phyloP scores from a whole-genome alignment of 2,113 vertebrate species.

The Pseudorhombus dupliciocellatus region DNA sequence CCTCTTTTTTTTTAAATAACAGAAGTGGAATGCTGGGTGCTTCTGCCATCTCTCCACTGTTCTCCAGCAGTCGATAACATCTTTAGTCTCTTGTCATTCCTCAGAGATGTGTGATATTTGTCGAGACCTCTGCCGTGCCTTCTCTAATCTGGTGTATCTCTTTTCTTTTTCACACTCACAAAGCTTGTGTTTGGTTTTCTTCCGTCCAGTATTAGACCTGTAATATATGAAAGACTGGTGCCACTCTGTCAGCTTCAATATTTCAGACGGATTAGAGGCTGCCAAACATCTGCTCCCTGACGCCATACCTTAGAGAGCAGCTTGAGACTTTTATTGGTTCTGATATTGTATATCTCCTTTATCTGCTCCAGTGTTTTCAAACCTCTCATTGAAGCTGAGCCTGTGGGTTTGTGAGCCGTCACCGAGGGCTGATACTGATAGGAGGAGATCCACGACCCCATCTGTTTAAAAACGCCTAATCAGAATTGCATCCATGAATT shows the following conservation, averaged over 20 bases:
- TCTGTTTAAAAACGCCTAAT: conserved; percentile 44
- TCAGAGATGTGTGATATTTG: conserved; percentile 4
- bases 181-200: background rate
- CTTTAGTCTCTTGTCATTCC: background rate
- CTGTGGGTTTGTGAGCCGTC: conserved; percentile 17
- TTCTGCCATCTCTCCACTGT: conserved; percentile 2
- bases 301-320: background rate
- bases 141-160: background rate
- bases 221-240: conserved; percentile 6
- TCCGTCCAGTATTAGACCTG: conserved; percentile 1
- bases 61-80: background rate
- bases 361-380: conserved; percentile 13
- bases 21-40: background rate
- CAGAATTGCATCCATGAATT: conserved; percentile 63
- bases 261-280: background rate
- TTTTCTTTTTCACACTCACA: background rate
- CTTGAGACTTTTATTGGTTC: conserved; percentile 9
- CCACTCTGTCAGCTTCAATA: background rate
- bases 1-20: conserved; percentile 10
- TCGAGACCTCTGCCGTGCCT: background rate
- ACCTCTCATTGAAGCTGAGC: conserved; percentile 24
- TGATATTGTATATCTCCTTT: conserved; percentile 21
- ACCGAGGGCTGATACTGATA: background rate
- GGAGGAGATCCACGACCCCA: conserved; percentile 5
- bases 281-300: background rate